These are phyloP conservation scores for Xenentodon cancila DNA, from an alignment of 2,797 vertebrate genomes.

Conservation along the genomic window DNA sequence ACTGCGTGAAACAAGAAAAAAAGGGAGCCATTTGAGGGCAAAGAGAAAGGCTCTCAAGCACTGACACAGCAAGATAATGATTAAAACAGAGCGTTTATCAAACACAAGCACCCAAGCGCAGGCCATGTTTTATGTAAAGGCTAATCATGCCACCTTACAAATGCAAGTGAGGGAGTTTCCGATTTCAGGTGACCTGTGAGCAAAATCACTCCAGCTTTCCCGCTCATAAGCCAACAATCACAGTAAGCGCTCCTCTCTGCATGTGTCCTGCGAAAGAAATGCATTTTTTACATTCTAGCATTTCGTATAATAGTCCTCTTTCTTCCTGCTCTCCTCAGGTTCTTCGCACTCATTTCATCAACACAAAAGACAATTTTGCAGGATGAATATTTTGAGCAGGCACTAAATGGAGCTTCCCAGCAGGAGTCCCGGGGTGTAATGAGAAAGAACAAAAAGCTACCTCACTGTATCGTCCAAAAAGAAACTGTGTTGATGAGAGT, in stretches of 20 bases:
- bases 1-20: slow-evolving; percentile 18
- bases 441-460: slow-evolving; percentile 2
- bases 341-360: slow-evolving; percentile 44
- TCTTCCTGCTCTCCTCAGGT: slow-evolving; percentile 37
- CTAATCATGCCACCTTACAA: slow-evolving; percentile 48
- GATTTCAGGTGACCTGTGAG: slow-evolving; percentile 57
- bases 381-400: slow-evolving; percentile 37
- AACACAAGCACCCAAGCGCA: slow-evolving; percentile 42
- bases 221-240: slow-evolving; percentile 64
- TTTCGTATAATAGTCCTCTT: slow-evolving; percentile 41
- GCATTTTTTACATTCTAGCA: slow-evolving; percentile 60
- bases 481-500: slow-evolving; percentile 11
- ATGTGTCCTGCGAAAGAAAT: slow-evolving; percentile 60
- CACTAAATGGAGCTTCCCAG: slow-evolving; percentile 37
- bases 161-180: slow-evolving; percentile 53
- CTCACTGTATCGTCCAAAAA: slow-evolving; percentile 7
- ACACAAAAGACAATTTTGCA: slow-evolving; percentile 47
- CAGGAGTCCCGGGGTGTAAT: slow-evolving; percentile 26
- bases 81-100: slow-evolving; percentile 64
- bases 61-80: slow-evolving; percentile 53
- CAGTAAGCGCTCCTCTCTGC: slow-evolving; percentile 42
- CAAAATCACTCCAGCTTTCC: slow-evolving; percentile 43
- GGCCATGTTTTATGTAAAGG: slow-evolving; percentile 45
- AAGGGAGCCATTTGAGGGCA: slow-evolving; percentile 15
- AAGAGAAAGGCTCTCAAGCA: slow-evolving; percentile 32